Conservation (phyloP, 2,797 vertebrate genomes). For the Sebastes steindachneri region DNA sequence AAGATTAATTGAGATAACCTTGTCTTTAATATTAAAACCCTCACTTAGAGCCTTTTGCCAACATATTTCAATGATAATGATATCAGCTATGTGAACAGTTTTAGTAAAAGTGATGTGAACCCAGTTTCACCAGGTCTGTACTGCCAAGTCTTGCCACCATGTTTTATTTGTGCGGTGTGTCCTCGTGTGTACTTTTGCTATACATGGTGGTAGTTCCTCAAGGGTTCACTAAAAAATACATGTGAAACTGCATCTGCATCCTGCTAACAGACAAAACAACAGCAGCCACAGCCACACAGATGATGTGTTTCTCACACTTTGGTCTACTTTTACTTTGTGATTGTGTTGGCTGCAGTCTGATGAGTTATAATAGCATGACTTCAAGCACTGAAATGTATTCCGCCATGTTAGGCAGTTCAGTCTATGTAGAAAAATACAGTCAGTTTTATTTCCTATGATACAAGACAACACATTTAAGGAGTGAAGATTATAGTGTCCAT, state of each 20-base stretch:
- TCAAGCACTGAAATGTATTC: neutral
- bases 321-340: neutral
- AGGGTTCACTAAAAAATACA: conserved; percentile 49
- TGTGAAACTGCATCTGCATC: conserved; percentile 64
- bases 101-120: neutral
- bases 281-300: neutral
- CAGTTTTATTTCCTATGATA: neutral
- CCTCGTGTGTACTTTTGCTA: neutral
- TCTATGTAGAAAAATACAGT: neutral
- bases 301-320: neutral
- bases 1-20: neutral
- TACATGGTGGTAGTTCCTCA: conserved; percentile 36
- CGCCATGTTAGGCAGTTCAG: neutral
- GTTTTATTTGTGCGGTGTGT: neutral
- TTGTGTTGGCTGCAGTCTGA: neutral
- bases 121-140: too few relatives aligned
- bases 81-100: neutral
- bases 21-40: neutral
- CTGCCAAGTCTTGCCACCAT: neutral
- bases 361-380: neutral
- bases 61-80: neutral
- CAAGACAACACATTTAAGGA: neutral
- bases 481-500: neutral
- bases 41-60: neutral
- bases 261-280: conserved; percentile 30